Percentiles rank a stretch among this genome's conserved stretches.
Conservation (phyloP, 2,888 invertebrate genomes). For the Philonicus albiceps region DNA sequence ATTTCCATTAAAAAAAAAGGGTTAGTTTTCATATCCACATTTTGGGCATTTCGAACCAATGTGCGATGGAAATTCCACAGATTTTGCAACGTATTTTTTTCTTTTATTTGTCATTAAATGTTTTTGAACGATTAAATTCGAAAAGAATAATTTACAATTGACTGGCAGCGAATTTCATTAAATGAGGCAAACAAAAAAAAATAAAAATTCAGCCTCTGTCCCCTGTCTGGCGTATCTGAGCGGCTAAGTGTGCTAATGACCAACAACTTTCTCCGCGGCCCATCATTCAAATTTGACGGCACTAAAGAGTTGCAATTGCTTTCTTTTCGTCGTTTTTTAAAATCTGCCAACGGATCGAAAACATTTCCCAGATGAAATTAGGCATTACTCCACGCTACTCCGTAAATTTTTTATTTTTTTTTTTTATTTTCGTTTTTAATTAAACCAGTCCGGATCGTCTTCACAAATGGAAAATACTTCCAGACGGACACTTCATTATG, state of each 20-base stretch:
- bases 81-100: background rate
- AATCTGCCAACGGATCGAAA: background rate
- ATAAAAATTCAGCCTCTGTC: background rate
- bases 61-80: background rate
- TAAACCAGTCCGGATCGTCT: background rate
- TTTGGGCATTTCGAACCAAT: too few relatives aligned
- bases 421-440: background rate
- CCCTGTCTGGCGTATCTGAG: background rate
- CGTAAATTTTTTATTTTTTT: background rate
- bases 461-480: background rate
- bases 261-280: conserved; percentile 9
- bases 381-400: background rate
- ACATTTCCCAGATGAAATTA: background rate
- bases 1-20: too few relatives aligned
- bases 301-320: background rate
- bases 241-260: conserved; percentile 18
- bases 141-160: background rate
- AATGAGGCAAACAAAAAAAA: background rate
- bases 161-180: background rate
- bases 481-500: background rate
- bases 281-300: background rate
- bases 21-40: too few relatives aligned
- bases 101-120: background rate
- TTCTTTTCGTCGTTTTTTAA: background rate
- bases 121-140: background rate